Percentiles rank a stretch among this genome's conserved stretches.
Conservation (phyloP, 2,113 vertebrate genomes). For the Neolamprologus cancellatus region DNA sequence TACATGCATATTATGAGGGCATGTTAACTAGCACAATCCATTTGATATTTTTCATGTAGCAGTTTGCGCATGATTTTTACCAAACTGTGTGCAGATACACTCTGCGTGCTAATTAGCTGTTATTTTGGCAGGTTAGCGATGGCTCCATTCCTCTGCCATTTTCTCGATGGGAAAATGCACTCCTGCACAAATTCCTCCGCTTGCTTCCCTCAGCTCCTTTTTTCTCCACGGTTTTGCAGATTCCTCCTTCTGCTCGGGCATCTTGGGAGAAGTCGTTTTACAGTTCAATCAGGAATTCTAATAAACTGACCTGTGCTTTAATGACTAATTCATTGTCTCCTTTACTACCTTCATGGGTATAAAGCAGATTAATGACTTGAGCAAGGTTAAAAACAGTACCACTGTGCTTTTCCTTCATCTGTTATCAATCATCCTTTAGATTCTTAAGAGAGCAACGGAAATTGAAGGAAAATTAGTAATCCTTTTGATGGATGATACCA, state of each 20-base stretch:
- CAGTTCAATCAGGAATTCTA: conserved; percentile 77
- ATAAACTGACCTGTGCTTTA: conserved; percentile 77
- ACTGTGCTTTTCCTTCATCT: conserved; percentile 68
- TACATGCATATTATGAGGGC: background rate
- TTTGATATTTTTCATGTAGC: background rate
- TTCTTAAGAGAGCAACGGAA: conserved; percentile 68
- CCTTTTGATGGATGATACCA: conserved; percentile 66
- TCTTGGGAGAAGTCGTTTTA: conserved; percentile 67
- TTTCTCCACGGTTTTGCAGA: conserved; percentile 29
- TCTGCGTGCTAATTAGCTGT: conserved; percentile 20
- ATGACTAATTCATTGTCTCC: conserved; percentile 77
- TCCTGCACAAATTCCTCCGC: conserved; percentile 8
- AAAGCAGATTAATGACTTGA: conserved; percentile 77
- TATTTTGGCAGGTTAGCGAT: conserved; percentile 37
- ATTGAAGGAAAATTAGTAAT: conserved; percentile 74
- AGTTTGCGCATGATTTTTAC: conserved; percentile 14
- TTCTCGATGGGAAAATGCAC: conserved; percentile 25
- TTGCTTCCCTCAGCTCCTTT: conserved; percentile 42
- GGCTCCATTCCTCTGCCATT: conserved; percentile 28
- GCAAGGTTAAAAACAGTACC: conserved; percentile 78
- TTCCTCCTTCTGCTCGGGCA: conserved; percentile 34
- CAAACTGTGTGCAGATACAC: background rate
- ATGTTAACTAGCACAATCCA: background rate
- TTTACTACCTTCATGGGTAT: conserved; percentile 76
- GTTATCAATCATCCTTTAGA: conserved; percentile 75